Conservation (phyloP, 2,888 invertebrate genomes). For the Drosophila maculinotata region DNA sequence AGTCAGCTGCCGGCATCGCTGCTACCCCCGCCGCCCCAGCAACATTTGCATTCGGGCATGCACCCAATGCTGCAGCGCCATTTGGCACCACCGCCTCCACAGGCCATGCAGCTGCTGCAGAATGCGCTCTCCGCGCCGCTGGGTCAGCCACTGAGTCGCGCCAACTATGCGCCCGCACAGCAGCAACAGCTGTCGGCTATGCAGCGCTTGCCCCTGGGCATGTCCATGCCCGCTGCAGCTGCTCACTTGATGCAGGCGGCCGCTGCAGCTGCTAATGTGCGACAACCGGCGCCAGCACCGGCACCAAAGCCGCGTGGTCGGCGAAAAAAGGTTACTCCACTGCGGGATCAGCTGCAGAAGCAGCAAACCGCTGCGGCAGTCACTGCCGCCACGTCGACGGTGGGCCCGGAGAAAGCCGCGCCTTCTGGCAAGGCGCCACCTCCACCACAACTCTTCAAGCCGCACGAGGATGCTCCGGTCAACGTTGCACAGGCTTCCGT, state of each 20-base stretch:
- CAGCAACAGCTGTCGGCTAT: constrained; percentile 57
- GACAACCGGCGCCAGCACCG: constrained; percentile 42
- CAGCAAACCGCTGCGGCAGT: constrained; percentile 86
- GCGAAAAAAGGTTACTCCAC: constrained; percentile 85
- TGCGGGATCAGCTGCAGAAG: constrained; percentile 85
- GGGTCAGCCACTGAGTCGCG: constrained; percentile 78
- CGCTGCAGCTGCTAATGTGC: constrained; percentile 55
- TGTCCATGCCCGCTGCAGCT: constrained; percentile 62
- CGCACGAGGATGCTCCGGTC: constrained; percentile 74
- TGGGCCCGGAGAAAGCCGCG: constrained; percentile 26
- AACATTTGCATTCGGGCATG: constrained; percentile 49
- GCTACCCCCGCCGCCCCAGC: constrained; percentile 60
- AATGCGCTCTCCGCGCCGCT: constrained; percentile 83
- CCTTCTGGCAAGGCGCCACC: constrained; percentile 34
- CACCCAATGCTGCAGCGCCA: constrained; percentile 81
- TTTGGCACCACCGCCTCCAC: constrained; percentile 65
- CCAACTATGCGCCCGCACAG: constrained; percentile 62
- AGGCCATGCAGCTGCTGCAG: constrained; percentile 79
- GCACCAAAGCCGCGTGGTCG: constrained; percentile 83
- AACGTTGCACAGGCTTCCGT: constrained; percentile 86
- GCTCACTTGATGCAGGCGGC: constrained; percentile 67
- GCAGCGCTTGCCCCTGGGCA: constrained; percentile 64
- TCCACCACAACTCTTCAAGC: constrained; percentile 86
- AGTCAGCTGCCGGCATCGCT: constrained; percentile 58
- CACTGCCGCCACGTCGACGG: constrained; percentile 83